Conservation (phyloP, 2,888 invertebrate genomes). For the Perizoma affinitatum region DNA sequence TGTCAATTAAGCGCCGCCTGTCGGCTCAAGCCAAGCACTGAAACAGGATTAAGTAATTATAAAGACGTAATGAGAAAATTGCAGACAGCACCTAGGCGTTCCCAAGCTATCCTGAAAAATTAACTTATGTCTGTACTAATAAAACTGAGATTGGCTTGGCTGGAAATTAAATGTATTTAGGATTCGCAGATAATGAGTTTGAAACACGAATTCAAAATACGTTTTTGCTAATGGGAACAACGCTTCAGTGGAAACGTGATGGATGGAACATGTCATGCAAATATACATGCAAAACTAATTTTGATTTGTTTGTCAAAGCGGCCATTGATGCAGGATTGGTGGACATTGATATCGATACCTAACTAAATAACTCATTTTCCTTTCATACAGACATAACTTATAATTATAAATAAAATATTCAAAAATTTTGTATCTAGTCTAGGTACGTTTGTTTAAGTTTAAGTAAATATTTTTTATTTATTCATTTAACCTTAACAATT, state of each 20-base stretch:
- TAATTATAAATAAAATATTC: too few relatives aligned
- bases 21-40: constrained; percentile 15
- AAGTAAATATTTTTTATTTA: too few relatives aligned
- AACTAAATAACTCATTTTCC: too few relatives aligned
- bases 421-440: too few relatives aligned
- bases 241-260: constrained; percentile 13
- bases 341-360: too few relatives aligned
- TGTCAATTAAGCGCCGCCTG: constrained; percentile 12
- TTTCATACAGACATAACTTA: too few relatives aligned
- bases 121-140: constrained; percentile 43
- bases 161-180: constrained; percentile 50
- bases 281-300: constrained; percentile 7
- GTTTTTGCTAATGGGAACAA: constrained; percentile 35
- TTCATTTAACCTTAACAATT: too few relatives aligned
- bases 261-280: constrained; percentile 3
- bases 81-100: constrained; percentile 24
- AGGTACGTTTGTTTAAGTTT: too few relatives aligned
- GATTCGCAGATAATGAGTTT: constrained; percentile 32
- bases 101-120: constrained; percentile 24
- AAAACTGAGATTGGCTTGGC: constrained; percentile 47
- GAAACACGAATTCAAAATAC: constrained; percentile 32
- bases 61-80: constrained; percentile 29
- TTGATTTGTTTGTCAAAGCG: neutral
- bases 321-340: too few relatives aligned
- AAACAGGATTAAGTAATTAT: constrained; percentile 28